Evolutionary conservation across 2,888 invertebrate genomes (phyloP), one percentile per base, ranked within the genome.

Genomic region (Mythimna ferrago): DNA sequence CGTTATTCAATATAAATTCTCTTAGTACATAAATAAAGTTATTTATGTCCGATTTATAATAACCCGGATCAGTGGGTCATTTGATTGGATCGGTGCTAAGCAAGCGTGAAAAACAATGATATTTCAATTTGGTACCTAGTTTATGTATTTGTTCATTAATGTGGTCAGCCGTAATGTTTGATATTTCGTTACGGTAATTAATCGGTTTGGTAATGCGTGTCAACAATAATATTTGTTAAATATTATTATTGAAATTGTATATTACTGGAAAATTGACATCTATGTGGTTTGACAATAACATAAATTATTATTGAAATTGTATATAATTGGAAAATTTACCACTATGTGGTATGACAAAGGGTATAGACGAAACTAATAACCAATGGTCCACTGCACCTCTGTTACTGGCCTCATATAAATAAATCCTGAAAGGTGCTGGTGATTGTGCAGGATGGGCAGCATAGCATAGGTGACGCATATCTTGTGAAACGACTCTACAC

Each of bases 91-190:
- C 70, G 80, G 77, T 70, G 87, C 75, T 88, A 87, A 91, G 85
- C 88, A 86, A 86, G 84, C 91, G 87, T 89, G 86, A 87, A 89
- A 87, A 89, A 89, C 87, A 85, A 83, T 85, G 83, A 82, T 84
- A 80, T 86, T 85, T 86, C 82, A 85, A 83, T 81, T 81, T 72
- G 60, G 6, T 63, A 66, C 66, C 44, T 76, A 69, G 60, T 75
- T 75, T 73, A 68, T 67, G 44, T 70, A 80, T 60, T 71, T 61
- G 64, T 80, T 56, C 68, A 16, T 48, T 61, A 58, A 26, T 44
- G 51, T 66, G 53, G 62, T 63, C 44, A 53, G 51, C 41, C 54
- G 19, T 41, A 32, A 60, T 56, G 53, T 81, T 65, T 81, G n/a
- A 6, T 66, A 54, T 74, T 64, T 44, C 11, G 35, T 38, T 16